These are phyloP conservation scores for Entosphenus tridentatus DNA, from an alignment of 2,113 vertebrate species.

Conservation along the genomic window DNA sequence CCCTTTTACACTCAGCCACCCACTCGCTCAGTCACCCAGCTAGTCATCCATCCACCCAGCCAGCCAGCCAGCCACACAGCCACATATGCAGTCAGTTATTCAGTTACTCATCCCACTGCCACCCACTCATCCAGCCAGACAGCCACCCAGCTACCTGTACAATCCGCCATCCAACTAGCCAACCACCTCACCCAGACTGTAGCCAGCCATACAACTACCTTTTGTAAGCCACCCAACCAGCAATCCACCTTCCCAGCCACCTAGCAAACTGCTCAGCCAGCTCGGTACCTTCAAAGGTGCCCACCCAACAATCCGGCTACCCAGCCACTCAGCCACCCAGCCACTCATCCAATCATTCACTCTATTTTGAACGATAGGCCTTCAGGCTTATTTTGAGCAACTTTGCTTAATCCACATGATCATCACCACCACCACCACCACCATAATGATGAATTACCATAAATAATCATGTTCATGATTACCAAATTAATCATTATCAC, in stretches of 20 bases:
- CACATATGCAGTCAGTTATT: too few relatives aligned
- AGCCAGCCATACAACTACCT: not conserved
- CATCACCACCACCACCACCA: not conserved
- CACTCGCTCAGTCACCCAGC: too few relatives aligned
- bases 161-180: rapidly evolving
- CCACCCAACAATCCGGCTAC: not conserved
- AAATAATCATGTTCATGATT: not conserved
- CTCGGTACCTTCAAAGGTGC: too few relatives aligned
- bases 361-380: not conserved
- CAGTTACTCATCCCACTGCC: too few relatives aligned
- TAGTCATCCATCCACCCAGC: too few relatives aligned
- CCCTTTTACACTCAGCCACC: too few relatives aligned
- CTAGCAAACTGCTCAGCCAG: too few relatives aligned
- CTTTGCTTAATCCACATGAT: not conserved
- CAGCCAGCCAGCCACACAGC: too few relatives aligned
- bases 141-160: too few relatives aligned
- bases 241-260: too few relatives aligned
- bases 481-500: not conserved
- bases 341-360: not conserved
- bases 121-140: too few relatives aligned
- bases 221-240: too few relatives aligned
- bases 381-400: not conserved
- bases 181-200: rapidly evolving
- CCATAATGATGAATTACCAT: not conserved
- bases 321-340: not conserved